A percentile compares a stretch with the other conserved stretches of the same genome.
phyloP scores from a whole-genome alignment of 1,140 invertebrate genomes.

The Musca vetustissima region DNA sequence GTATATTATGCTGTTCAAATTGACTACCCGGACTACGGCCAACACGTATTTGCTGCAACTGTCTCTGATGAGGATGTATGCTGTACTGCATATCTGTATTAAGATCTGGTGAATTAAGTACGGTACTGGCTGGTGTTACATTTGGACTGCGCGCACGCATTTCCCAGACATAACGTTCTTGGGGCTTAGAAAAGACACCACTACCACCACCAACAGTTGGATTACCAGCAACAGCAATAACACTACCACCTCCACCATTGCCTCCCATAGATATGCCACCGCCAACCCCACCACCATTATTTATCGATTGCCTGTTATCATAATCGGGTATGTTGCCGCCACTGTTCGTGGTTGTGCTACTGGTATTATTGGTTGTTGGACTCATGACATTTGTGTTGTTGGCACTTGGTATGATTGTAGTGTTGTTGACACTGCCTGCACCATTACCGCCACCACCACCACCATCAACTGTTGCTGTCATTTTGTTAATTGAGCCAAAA shows the following conservation, averaged over 20 bases:
- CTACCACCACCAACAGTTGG: neutral
- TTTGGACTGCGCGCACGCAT: constrained; percentile 53
- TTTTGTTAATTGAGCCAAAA: neutral
- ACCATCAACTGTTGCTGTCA: constrained; percentile 19
- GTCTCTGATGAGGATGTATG: constrained; percentile 40
- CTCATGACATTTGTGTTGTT: neutral
- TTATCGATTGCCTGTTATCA: constrained; percentile 21
- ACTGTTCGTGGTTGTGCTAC: no score
- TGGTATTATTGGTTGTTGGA: constrained; percentile 7
- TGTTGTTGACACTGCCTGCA: constrained; percentile 10
- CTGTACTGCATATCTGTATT: constrained; percentile 39
- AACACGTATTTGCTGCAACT: constrained; percentile 48
- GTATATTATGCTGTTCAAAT: constrained; percentile 42
- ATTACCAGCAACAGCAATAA: neutral
- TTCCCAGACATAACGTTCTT: constrained; percentile 54
- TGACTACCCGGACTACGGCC: constrained; percentile 52
- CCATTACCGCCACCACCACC: neutral
- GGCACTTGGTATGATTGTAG: neutral
- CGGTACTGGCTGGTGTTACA: constrained; percentile 53
- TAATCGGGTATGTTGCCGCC: neutral
- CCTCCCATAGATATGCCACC: neutral
- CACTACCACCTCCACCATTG: constrained; percentile 4
- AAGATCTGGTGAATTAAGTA: constrained; percentile 53
- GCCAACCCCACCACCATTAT: constrained; percentile 4
- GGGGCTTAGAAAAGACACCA: constrained; percentile 27